Percentiles rank a stretch among this genome's conserved stretches.
These are phyloP conservation scores for Hassar affinis DNA, from an alignment of 2,113 vertebrate species.

Conservation along the genomic window DNA sequence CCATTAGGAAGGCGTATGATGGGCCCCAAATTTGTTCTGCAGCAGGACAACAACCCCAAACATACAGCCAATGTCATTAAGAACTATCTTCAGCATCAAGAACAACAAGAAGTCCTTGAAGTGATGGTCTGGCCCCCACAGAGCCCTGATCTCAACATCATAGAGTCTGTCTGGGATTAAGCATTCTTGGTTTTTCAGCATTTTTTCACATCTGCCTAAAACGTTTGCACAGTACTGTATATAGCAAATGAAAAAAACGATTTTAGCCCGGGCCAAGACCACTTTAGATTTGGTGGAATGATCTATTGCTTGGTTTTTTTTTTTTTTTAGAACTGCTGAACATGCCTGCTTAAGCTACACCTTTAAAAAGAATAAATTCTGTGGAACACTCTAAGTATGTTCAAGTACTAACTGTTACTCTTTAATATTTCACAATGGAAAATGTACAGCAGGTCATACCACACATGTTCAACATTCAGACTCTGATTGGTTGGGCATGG, in stretches of 20 bases:
- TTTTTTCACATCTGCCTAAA: too few relatives aligned
- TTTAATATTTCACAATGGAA: constrained; percentile 19
- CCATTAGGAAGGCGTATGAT: too few relatives aligned
- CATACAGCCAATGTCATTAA: too few relatives aligned
- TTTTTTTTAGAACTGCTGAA: background rate
- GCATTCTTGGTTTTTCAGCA: too few relatives aligned
- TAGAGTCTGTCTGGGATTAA: too few relatives aligned
- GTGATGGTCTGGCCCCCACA: too few relatives aligned
- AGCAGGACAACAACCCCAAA: too few relatives aligned
- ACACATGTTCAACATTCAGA: constrained; percentile 52
- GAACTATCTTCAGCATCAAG: too few relatives aligned
- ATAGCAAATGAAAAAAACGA: background rate
- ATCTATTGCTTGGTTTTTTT: background rate
- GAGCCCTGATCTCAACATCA: too few relatives aligned
- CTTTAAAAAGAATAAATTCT: background rate
- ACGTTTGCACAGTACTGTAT: too few relatives aligned
- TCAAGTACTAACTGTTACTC: background rate
- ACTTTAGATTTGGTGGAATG: background rate
- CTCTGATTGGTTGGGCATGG: constrained; percentile 58
- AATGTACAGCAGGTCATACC: constrained; percentile 55
- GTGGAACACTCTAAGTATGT: background rate
- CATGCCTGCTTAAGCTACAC: background rate
- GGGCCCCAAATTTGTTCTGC: too few relatives aligned
- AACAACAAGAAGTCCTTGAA: too few relatives aligned
- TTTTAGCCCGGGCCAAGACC: background rate